phyloP scores from a whole-genome alignment of 2,113 vertebrate genomes.

The Gadus macrocephalus region DNA sequence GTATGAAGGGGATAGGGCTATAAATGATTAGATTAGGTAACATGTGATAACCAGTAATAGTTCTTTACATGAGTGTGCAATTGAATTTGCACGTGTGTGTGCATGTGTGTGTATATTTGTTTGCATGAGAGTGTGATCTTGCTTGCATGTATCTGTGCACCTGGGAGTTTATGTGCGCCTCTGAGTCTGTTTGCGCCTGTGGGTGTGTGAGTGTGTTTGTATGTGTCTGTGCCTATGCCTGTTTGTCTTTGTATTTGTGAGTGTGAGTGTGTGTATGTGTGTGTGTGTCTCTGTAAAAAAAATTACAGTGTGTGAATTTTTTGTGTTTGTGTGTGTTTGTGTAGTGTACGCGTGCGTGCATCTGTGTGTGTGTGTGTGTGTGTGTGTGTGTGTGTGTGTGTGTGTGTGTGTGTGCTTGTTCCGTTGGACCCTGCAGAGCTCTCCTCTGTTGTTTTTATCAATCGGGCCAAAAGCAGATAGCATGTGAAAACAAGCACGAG shows the following conservation, averaged over 20 bases:
- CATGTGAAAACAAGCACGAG: slow-evolving; percentile 63
- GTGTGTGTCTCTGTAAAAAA: too few relatives aligned
- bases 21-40: too few relatives aligned
- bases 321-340: too few relatives aligned
- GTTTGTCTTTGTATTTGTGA: too few relatives aligned
- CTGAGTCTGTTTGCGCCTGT: background rate
- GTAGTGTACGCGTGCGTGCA: too few relatives aligned
- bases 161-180: background rate
- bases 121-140: slow-evolving; percentile 20
- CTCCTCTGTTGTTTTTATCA: slow-evolving; percentile 63
- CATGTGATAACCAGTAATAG: too few relatives aligned
- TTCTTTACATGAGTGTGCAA: too few relatives aligned
- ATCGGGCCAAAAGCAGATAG: slow-evolving; percentile 64
- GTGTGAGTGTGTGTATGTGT: too few relatives aligned
- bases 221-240: background rate
- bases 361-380: too few relatives aligned
- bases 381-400: too few relatives aligned
- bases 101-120: slow-evolving; percentile 24
- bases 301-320: too few relatives aligned
- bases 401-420: slow-evolving; percentile 27
- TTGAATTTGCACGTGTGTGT: background rate
- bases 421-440: slow-evolving; percentile 41
- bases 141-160: slow-evolving; percentile 1
- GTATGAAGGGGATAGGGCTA: too few relatives aligned
- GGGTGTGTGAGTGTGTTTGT: background rate